Percentiles rank a stretch among this genome's conserved stretches.
phyloP scores from a whole-genome alignment of 2,113 vertebrate genomes.

The Nycticebus coucang region DNA sequence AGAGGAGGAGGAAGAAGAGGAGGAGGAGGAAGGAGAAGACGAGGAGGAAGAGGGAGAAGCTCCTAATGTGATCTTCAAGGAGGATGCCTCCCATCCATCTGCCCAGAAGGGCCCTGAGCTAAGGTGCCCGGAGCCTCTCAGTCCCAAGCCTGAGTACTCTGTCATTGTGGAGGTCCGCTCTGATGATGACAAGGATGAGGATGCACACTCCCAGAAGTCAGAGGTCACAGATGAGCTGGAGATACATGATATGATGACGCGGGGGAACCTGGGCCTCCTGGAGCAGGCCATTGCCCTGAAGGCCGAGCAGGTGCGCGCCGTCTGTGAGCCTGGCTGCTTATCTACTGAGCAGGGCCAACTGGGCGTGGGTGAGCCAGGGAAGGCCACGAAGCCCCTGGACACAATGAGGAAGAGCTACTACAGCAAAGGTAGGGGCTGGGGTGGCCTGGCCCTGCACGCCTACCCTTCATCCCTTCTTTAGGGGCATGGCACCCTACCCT shows the following conservation, averaged over 20 bases:
- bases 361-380: slow-evolving; percentile 89
- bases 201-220: slow-evolving; percentile 91
- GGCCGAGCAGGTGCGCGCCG: slow-evolving; percentile 94
- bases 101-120: slow-evolving; percentile 81
- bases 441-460: rapidly evolving
- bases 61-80: slow-evolving; percentile 81
- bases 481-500: not conserved
- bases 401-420: slow-evolving; percentile 93
- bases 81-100: slow-evolving; percentile 70
- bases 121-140: slow-evolving; percentile 84
- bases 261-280: slow-evolving; percentile 96
- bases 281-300: slow-evolving; percentile 99
- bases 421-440: slow-evolving; percentile 88
- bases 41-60: slow-evolving; percentile 83
- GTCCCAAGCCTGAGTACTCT: slow-evolving; percentile 85
- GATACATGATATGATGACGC: slow-evolving; percentile 96
- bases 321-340: slow-evolving; percentile 87
- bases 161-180: slow-evolving; percentile 93
- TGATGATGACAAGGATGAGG: slow-evolving; percentile 90
- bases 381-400: slow-evolving; percentile 91
- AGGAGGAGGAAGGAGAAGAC: slow-evolving; percentile 82
- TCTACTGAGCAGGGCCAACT: slow-evolving; percentile 88
- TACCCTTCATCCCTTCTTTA: not conserved
- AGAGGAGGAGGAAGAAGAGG: slow-evolving; percentile 79
- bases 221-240: slow-evolving; percentile 93